phyloP scores from a whole-genome alignment of 1,140 invertebrate genomes.

The Bombus superbus region DNA sequence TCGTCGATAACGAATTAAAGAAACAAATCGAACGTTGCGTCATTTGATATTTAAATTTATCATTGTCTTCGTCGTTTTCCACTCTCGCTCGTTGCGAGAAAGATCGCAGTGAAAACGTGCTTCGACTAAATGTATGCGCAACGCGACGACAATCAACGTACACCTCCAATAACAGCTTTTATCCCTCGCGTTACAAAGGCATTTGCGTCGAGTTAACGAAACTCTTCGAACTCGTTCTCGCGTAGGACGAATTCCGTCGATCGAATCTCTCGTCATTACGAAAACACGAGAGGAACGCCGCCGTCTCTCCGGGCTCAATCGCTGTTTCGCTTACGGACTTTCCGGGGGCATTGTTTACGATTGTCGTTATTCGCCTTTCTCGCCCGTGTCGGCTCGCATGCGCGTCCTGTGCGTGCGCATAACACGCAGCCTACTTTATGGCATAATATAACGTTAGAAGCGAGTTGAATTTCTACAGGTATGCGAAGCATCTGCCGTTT shows the following conservation, averaged over 20 bases:
- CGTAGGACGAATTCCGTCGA: neutral
- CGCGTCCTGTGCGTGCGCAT: slow-evolving; percentile 45
- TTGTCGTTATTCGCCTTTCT: slow-evolving; percentile 41
- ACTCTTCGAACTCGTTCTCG: neutral
- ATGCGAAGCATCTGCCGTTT: slow-evolving; percentile 53
- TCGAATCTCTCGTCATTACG: neutral
- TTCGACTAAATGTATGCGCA: neutral
- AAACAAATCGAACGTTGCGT: neutral
- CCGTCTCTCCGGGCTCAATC: slow-evolving; percentile 22
- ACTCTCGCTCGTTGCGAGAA: neutral
- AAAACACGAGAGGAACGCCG: slow-evolving; percentile 5
- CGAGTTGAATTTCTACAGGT: slow-evolving; percentile 55
- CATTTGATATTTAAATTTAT: slow-evolving; percentile 1
- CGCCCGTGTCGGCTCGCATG: slow-evolving; percentile 24
- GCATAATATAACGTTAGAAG: slow-evolving; percentile 62
- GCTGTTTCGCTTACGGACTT: neutral
- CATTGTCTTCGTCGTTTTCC: neutral
- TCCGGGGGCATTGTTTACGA: slow-evolving; percentile 51
- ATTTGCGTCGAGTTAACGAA: neutral
- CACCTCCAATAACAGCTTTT: neutral
- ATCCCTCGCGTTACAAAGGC: too few species aligned
- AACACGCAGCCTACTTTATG: slow-evolving; percentile 52
- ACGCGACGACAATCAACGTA: neutral
- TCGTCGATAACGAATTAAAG: neutral
- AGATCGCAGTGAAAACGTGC: neutral